Evolutionary conservation across 2,888 invertebrate species (phyloP).

Genomic region (Microplitis manilae): DNA sequence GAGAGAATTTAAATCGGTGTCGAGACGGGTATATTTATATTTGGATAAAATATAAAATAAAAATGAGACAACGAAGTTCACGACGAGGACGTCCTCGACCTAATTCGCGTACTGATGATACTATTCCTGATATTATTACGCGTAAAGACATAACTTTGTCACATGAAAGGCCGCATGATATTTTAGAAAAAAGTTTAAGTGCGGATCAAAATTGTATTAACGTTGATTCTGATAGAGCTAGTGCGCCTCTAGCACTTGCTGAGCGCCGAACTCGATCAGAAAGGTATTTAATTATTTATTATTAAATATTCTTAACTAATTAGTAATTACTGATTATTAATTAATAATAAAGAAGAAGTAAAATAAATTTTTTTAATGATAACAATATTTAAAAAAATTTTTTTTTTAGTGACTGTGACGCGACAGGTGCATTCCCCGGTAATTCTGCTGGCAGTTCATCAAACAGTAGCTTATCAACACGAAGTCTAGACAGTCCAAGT

Average conservation of each 20-base stretch:
- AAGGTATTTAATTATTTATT: constrained; percentile 61
- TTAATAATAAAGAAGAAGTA: neutral
- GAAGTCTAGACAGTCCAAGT: constrained; percentile 80
- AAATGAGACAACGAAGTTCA: constrained; percentile 63
- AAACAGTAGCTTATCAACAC: constrained; percentile 69
- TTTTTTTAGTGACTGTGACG: constrained; percentile 68
- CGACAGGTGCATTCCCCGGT: constrained; percentile 65
- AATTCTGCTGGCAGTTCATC: constrained; percentile 70
- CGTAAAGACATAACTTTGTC: constrained; percentile 56
- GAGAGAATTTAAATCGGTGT: neutral
- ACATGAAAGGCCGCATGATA: constrained; percentile 57
- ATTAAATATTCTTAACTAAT: neutral
- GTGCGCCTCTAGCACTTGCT: constrained; percentile 48
- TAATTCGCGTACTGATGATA: constrained; percentile 58
- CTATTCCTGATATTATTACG: constrained; percentile 56
- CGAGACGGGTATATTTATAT: constrained; percentile 13
- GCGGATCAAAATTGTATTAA: constrained; percentile 49
- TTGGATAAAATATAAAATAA: constrained; percentile 37
- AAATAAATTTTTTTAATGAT: no score
- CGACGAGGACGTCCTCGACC: constrained; percentile 60
- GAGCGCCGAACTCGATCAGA: constrained; percentile 65
- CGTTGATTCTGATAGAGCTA: constrained; percentile 44
- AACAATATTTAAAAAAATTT: no score
- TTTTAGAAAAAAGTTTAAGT: constrained; percentile 54
- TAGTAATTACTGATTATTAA: neutral